Conservation (phyloP, 2,113 vertebrate species). For the Rhodinocichla rosea region DNA sequence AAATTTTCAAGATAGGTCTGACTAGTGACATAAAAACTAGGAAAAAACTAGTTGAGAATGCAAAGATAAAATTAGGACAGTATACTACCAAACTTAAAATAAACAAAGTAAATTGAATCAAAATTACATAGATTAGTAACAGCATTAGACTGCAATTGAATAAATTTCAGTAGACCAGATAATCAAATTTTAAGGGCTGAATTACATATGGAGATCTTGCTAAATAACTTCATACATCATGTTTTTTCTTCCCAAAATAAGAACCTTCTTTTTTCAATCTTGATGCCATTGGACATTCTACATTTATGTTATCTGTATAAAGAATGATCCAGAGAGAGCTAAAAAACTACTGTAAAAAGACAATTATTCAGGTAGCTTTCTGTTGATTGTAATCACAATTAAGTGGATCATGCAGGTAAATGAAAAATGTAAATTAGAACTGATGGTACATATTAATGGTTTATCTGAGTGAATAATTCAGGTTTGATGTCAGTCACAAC, state of each 20-base stretch:
- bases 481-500: background rate
- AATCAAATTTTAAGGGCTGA: background rate
- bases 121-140: background rate
- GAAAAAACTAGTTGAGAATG: background rate
- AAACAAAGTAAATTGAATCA: background rate
- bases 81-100: background rate
- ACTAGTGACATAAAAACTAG: background rate
- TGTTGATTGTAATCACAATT: background rate
- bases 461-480: background rate
- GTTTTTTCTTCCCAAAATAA: background rate
- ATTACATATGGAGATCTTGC: background rate
- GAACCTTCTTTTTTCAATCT: background rate
- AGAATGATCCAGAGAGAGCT: background rate
- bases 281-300: background rate
- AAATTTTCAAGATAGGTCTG: background rate
- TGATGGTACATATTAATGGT: background rate
- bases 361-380: background rate
- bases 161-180: background rate
- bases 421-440: background rate
- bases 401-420: background rate
- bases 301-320: background rate
- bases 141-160: background rate
- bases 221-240: background rate
- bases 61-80: background rate
- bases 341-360: background rate